A percentile compares a stretch with the other conserved stretches of the same genome.
phyloP scores from a whole-genome alignment of 1,140 invertebrate species.

The Trichomalopsis sarcophagae region DNA sequence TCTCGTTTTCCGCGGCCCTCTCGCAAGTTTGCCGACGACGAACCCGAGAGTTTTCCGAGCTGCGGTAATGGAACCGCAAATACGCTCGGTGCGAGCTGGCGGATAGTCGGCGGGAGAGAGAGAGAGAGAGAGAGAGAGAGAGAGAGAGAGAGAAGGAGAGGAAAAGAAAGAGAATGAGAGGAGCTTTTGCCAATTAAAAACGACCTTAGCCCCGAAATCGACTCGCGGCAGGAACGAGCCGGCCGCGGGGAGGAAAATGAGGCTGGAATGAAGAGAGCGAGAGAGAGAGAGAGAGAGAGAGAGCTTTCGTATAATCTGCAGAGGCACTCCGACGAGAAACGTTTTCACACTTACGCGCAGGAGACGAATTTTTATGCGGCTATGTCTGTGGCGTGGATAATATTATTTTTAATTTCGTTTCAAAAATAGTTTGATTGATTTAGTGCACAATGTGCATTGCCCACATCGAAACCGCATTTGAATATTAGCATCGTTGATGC shows the following conservation, averaged over 20 bases:
- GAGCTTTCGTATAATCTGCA: neutral
- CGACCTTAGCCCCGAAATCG: conserved; percentile 52
- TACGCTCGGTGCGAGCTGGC: neutral
- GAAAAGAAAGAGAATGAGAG: conserved; percentile 17
- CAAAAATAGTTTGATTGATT: too few relatives aligned
- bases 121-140: neutral
- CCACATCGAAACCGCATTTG: neutral
- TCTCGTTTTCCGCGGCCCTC: neutral
- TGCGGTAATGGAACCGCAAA: conserved; percentile 46
- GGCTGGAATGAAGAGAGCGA: conserved; percentile 21
- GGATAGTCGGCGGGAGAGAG: too few relatives aligned
- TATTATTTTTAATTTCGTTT: too few relatives aligned
- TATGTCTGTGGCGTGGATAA: neutral
- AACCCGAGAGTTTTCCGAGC: conserved; percentile 38
- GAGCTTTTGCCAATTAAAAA: conserved; percentile 51
- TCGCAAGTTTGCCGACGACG: conserved; percentile 20
- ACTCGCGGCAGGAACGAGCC: conserved; percentile 28
- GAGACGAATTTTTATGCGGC: neutral
- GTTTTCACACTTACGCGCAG: neutral
- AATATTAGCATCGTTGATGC: neutral
- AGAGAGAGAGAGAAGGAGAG: neutral
- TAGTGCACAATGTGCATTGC: too few relatives aligned
- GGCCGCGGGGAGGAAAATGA: conserved; percentile 46
- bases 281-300: conserved; percentile 14
- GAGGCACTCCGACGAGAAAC: neutral